Conservation (phyloP, 1,140 invertebrate genomes). For the Bombus picipes region DNA sequence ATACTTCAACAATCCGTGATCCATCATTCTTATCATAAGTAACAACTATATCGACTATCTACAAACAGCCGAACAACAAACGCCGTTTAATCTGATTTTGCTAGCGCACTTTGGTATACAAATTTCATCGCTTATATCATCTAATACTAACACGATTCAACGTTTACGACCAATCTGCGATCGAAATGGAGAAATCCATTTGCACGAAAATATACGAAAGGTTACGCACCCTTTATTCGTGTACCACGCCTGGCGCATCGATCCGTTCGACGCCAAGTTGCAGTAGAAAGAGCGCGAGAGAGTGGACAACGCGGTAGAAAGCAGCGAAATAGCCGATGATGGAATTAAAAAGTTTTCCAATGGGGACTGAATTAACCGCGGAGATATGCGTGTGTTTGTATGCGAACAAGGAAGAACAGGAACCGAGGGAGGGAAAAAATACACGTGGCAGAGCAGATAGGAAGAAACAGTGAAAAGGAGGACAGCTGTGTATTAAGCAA, state of each 20-base stretch:
- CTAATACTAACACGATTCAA: too few species aligned
- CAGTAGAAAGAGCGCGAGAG: neutral
- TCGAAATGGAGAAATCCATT: neutral
- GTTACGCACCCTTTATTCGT: neutral
- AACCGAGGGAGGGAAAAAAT: neutral
- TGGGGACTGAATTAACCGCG: conserved; percentile 48
- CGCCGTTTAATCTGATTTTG: neutral
- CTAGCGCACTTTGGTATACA: too few species aligned
- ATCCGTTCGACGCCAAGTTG: neutral
- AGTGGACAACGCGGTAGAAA: neutral
- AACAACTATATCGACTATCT: neutral
- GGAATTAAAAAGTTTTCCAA: conserved; percentile 67
- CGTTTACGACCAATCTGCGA: neutral
- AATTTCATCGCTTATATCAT: too few species aligned
- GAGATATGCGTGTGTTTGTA: neutral
- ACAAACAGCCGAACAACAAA: neutral
- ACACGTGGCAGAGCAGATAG: too few species aligned
- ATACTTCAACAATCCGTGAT: too few species aligned
- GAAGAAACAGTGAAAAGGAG: conserved; percentile 34
- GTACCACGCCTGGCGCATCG: neutral
- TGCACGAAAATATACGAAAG: neutral
- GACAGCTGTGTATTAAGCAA: conserved; percentile 60
- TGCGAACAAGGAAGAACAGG: neutral
- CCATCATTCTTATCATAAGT: neutral
- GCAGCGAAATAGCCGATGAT: conserved; percentile 54